phyloP scores from a whole-genome alignment of 2,797 vertebrate species.

The Clamator glandarius region DNA sequence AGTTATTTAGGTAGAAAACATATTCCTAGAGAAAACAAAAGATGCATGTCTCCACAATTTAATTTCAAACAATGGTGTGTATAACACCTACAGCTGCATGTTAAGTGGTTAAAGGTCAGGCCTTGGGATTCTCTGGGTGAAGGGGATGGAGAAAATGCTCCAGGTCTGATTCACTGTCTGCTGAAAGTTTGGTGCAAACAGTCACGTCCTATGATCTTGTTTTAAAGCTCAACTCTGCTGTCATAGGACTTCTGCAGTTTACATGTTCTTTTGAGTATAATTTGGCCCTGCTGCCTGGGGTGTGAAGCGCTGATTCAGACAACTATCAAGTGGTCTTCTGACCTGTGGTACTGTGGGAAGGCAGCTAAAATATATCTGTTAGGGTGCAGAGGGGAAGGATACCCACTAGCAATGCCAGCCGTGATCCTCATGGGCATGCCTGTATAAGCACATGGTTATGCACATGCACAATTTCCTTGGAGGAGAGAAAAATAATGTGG shows the following conservation, averaged over 20 bases:
- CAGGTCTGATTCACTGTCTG: neutral
- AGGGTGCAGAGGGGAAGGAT: neutral
- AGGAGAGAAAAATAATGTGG: neutral
- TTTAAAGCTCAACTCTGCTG: neutral
- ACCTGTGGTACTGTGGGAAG: neutral
- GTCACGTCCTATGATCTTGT: neutral
- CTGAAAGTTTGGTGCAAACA: neutral
- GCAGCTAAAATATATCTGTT: neutral
- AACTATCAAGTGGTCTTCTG: neutral
- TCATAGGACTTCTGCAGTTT: neutral
- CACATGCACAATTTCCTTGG: neutral
- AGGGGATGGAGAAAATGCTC: neutral
- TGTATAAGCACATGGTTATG: neutral
- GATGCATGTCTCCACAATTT: neutral
- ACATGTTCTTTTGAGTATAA: neutral
- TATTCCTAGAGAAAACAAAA: neutral
- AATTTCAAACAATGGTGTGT: neutral
- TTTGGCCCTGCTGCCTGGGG: neutral
- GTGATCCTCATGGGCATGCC: neutral
- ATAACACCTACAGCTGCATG: neutral
- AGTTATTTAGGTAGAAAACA: constrained; percentile 39
- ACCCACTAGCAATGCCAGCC: neutral
- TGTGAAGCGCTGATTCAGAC: neutral
- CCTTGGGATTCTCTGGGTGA: neutral
- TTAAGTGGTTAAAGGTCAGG: neutral